Base-by-base conservation (phyloP, 1,140 invertebrate species). In the Bombus affinis region DNA sequence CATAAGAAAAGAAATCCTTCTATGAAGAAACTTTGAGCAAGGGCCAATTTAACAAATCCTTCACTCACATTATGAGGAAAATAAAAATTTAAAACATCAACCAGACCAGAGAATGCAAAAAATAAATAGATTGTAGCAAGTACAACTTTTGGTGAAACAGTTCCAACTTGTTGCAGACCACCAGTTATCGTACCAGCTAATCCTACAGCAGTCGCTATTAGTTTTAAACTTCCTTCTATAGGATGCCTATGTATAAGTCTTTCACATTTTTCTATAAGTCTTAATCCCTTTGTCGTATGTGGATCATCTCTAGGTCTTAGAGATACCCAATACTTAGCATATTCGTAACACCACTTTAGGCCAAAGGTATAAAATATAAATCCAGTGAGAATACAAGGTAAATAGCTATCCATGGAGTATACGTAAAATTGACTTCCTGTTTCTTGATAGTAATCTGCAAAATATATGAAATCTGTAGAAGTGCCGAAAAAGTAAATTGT, bases 81-180 rank as follows among this genome's bases (percentile, higher is more conserved):
- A 82, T 95, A 95, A 89, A 94, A 94, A 66, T 93, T 92, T 5
- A 95, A 78, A 18, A 95, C 92, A 88, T 95, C 95, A 10, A 94
- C 93, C 4, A 95, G 90, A n/a, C 95, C 94, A 74, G 94, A 95
- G 57, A 95, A 93, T 42, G 94, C 94, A 80, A 95, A 95, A 44
- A 95, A 95, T 1, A 95, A 87, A 83, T 95, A 95, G 39, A 95
- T 93, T 13, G 95, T 95, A 6, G 94, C 94, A 76, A 95, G 92
- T 10, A 94, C 91, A 59, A 95, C 94, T 91, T 95, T 94, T 15
- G 89, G 92, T 15, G 92, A 93, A 1, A 91, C 91, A 32, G 81
- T 89, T 22, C 86, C 91, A 68, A 79, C 84, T 73, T 93, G 89
- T 44, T 91, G 86, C 25, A 92, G 71, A 37, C 90, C 92, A 53